Conservation (phyloP, 2,888 invertebrate genomes). For the Acrocyrtus sp. region DNA sequence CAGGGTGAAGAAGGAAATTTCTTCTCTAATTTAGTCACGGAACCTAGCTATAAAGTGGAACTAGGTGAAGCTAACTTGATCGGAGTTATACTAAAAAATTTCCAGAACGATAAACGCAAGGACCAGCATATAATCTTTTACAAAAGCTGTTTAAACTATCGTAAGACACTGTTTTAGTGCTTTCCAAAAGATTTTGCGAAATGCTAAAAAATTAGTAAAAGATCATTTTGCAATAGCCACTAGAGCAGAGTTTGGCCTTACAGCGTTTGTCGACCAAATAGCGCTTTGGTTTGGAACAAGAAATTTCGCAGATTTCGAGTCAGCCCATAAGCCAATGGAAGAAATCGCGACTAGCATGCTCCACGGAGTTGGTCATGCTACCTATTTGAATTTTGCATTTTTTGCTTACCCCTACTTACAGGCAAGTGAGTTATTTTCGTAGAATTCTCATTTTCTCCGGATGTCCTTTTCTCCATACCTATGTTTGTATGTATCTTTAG, state of each 20-base stretch:
- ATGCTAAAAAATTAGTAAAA: too few species aligned
- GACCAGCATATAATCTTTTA: slow-evolving; percentile 29
- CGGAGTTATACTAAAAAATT: slow-evolving; percentile 11
- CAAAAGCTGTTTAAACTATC: slow-evolving; percentile 11
- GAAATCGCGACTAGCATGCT: slow-evolving; percentile 9
- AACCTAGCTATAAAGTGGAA: slow-evolving; percentile 3
- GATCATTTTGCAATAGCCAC: too few species aligned
- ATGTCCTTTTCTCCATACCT: too few species aligned
- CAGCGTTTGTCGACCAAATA: not conserved
- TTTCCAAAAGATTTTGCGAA: too few species aligned
- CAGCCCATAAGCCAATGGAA: not conserved
- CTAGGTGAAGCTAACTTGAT: slow-evolving; percentile 3
- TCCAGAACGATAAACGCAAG: not conserved
- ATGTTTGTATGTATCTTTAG: too few species aligned
- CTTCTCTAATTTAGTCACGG: not conserved
- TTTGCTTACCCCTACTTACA: slow-evolving; percentile 20
- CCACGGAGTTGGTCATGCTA: slow-evolving; percentile 2
- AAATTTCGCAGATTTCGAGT: not conserved
- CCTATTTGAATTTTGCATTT: slow-evolving; percentile 17
- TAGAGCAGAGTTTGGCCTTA: too few species aligned
- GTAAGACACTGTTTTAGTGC: slow-evolving; percentile 9
- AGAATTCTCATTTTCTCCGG: too few species aligned
- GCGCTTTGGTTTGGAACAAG: slow-evolving; percentile 1
- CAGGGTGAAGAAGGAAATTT: not conserved
- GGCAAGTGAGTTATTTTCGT: too few species aligned